Conservation (phyloP, 2,797 vertebrate species). For the Sebastes aleutianus region DNA sequence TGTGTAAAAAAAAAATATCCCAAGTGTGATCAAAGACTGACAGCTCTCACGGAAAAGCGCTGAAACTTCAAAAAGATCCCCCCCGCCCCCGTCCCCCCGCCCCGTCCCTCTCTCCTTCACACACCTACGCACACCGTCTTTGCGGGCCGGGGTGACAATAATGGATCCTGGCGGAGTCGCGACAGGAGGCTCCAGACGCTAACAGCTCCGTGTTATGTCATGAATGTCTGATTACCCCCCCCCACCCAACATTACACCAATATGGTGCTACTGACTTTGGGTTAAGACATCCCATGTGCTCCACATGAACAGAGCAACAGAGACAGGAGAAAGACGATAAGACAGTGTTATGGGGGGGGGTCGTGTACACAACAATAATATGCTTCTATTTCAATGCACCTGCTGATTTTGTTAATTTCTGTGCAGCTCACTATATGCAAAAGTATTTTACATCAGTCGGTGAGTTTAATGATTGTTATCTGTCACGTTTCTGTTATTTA, state of each 20-base stretch:
- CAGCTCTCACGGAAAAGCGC: constrained; percentile 47
- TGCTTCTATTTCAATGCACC: background rate
- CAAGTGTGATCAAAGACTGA: constrained; percentile 67
- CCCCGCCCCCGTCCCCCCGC: background rate
- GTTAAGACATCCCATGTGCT: constrained; percentile 1
- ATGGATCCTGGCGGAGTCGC: constrained; percentile 56
- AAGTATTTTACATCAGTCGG: background rate
- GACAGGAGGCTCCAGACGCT: constrained; percentile 39
- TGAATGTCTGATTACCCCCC: constrained; percentile 45
- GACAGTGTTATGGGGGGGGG: background rate
- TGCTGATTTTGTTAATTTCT: background rate
- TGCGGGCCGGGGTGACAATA: constrained; percentile 50
- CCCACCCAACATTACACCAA: constrained; percentile 23
- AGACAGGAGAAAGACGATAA: background rate
- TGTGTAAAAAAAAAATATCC: constrained; percentile 44
- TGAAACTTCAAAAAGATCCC: constrained; percentile 55
- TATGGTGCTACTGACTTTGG: constrained; percentile 23
- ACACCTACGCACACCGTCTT: constrained; percentile 57
- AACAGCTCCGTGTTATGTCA: constrained; percentile 50
- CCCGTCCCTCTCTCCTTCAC: constrained; percentile 36
- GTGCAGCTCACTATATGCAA: background rate
- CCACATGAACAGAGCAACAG: background rate
- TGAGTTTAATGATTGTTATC: background rate
- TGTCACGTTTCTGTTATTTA: background rate
- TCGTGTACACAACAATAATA: background rate